Conservation (phyloP, 2,888 invertebrate genomes). For the Zele albiditarsus region DNA sequence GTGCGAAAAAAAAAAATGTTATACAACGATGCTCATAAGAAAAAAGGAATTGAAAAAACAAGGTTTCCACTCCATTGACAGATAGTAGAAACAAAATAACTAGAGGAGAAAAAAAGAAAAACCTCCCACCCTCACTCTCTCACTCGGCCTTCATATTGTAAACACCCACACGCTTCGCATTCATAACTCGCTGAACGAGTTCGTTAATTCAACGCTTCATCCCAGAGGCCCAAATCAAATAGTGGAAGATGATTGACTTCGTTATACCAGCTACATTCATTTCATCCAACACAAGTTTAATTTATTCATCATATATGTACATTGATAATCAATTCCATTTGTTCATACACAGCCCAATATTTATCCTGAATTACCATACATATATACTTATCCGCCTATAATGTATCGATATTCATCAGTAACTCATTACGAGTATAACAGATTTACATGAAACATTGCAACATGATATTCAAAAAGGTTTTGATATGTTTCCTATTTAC, state of each 20-base stretch:
- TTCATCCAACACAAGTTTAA: constrained; percentile 39
- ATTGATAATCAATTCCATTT: constrained; percentile 48
- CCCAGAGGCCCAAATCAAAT: constrained; percentile 36
- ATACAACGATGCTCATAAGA: background rate
- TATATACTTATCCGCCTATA: too few relatives aligned
- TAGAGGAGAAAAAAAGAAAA: background rate
- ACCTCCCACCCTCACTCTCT: background rate
- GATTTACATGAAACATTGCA: too few relatives aligned
- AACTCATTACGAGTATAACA: too few relatives aligned
- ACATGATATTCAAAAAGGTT: too few relatives aligned
- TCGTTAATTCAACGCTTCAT: constrained; percentile 29
- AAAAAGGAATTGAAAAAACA: background rate
- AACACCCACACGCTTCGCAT: constrained; percentile 16
- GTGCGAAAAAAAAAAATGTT: background rate
- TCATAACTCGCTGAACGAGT: constrained; percentile 28
- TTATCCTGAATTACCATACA: background rate
- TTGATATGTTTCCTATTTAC: too few relatives aligned
- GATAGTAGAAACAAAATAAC: background rate
- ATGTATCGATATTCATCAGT: too few relatives aligned
- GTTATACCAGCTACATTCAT: constrained; percentile 48
- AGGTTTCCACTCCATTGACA: background rate
- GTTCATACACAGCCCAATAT: background rate
- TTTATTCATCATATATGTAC: background rate
- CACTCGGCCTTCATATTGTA: constrained; percentile 2
- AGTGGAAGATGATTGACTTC: constrained; percentile 51